Conservation (phyloP, 2,113 vertebrate genomes). For the Rhinoptilus africanus region DNA sequence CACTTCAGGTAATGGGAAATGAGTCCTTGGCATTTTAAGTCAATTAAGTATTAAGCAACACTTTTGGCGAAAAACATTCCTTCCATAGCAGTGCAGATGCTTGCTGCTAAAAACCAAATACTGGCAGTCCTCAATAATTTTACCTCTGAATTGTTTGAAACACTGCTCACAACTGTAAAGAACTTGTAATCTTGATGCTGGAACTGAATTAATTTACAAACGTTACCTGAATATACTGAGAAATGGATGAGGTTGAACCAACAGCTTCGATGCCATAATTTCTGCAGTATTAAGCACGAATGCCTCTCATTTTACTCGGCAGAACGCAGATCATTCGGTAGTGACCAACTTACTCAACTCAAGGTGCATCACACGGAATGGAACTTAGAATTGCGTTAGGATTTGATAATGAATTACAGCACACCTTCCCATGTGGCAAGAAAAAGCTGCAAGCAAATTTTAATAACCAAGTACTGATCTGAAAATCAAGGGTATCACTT, state of each 20-base stretch:
- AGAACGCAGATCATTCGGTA: not conserved
- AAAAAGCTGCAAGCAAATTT: not conserved
- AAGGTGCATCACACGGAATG: not conserved
- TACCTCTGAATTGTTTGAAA: not conserved
- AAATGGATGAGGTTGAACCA: not conserved
- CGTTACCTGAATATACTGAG: not conserved
- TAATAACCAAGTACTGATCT: not conserved
- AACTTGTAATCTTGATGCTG: not conserved
- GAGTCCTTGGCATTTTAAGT: not conserved
- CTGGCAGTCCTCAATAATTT: not conserved
- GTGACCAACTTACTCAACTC: not conserved
- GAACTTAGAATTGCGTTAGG: not conserved
- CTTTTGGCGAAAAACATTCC: not conserved
- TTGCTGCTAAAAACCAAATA: not conserved
- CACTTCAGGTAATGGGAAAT: not conserved
- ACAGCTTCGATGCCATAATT: not conserved
- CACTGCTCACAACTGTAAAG: not conserved
- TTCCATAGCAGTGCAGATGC: not conserved
- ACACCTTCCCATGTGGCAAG: rapidly evolving
- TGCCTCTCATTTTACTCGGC: not conserved
- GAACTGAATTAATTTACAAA: not conserved
- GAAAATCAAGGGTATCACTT: not conserved
- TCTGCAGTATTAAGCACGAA: not conserved
- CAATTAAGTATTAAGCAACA: not conserved
- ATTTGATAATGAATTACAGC: not conserved